These are phyloP conservation scores for Papilio dardanus DNA, from an alignment of 1,140 invertebrate genomes.

Conservation along the genomic window DNA sequence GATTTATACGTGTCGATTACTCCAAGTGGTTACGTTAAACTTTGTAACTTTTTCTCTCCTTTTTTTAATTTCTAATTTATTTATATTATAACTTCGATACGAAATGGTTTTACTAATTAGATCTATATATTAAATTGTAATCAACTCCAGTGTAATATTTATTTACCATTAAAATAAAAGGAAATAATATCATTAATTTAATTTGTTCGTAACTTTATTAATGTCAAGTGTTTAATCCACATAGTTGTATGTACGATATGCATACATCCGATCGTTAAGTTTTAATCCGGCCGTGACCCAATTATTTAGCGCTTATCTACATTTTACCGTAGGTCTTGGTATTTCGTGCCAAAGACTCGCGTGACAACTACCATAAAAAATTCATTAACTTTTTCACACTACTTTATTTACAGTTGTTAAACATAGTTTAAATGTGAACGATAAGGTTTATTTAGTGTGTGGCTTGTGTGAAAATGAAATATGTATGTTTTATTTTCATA, in stretches of 20 bases:
- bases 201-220: not conserved
- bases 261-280: constrained; percentile 35
- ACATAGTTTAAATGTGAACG: not conserved
- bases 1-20: no score
- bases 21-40: no score
- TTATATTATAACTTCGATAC: no score
- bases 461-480: not conserved
- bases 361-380: constrained; percentile 41
- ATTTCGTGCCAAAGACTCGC: constrained; percentile 40
- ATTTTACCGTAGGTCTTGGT: constrained; percentile 50
- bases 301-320: constrained; percentile 45
- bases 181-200: not conserved
- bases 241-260: constrained; percentile 18
- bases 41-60: no score
- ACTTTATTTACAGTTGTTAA: not conserved
- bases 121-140: no score
- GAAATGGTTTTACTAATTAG: no score
- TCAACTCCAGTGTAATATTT: no score
- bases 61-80: no score
- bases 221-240: constrained; percentile 11
- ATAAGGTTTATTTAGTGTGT: not conserved
- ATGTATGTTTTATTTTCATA: not conserved
- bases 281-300: constrained; percentile 50
- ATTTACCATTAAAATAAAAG: not conserved
- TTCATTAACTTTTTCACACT: constrained; percentile 34